Evolutionary conservation across 2,113 vertebrate species (phyloP), one percentile per base, ranked within the genome.

Genomic region (Laterallus jamaicensis): DNA sequence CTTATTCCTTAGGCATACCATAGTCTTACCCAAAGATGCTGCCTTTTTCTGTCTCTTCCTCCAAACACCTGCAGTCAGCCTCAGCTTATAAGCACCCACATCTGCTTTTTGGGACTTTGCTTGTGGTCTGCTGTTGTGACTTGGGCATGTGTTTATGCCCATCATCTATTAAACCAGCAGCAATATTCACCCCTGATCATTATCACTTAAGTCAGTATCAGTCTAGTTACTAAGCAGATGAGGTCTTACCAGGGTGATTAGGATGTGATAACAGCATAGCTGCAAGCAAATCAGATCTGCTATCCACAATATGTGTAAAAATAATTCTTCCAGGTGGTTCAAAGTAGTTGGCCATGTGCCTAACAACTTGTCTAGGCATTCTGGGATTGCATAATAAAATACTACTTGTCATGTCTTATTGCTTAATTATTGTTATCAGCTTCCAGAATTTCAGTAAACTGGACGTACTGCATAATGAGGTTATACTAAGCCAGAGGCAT

Each of bases 381-480:
- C 79, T 88, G 84, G 75, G 73, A 88, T 44, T 58, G 40, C 67
- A 81, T 69, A 91, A 92, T 82, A 90, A 95, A 96, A 90, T 64
- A 94, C 50, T 87, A 71, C 73, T 78, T 92, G 81, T 91, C 83
- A 62, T 26, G 19, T 28, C 67, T 84, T 93, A 79, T 63, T 95
- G 63, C 60, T 95, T 95, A 93, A 90, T 92, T 93, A 95, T 77
- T 87, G 60, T 86, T 95, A 94, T 94, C 82, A 87, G 49, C 69
- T 92, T 95, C 58, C 67, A 95, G 56, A 78, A 88, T 82, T 95
- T 82, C 58, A 76, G 87, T 82, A 95, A 94, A 96, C 73, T 91
- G 31, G 59, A 68, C 0, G 42, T 91, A 49, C 50, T 79, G 68
- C 74, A 47, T 88, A 95, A 89, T 63, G 52, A 91, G n/a, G 52